phyloP scores from a whole-genome alignment of 92 coral and sea anemone species.

The Epizoanthus ramosus region DNA sequence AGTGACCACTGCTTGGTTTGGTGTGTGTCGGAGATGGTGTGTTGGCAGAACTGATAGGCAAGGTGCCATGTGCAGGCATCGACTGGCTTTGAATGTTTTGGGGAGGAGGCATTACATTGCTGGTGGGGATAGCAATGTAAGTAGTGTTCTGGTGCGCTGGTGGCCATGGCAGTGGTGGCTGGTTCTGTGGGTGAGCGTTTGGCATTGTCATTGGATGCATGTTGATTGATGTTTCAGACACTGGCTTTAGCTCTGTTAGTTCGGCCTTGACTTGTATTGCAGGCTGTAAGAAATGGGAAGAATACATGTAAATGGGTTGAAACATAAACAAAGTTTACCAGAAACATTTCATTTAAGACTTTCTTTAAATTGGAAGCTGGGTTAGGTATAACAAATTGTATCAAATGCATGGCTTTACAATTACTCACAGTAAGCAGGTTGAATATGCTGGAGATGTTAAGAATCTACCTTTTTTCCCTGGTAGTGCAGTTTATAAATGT shows the following conservation, averaged over 20 bases:
- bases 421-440: too few species aligned
- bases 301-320: background rate
- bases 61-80: conserved; percentile 23
- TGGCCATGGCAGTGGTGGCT: conserved; percentile 58
- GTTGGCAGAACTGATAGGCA: conserved; percentile 33
- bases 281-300: conserved; percentile 42
- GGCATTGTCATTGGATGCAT: conserved; percentile 84
- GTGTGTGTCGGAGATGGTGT: conserved; percentile 37
- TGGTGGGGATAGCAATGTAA: conserved; percentile 86
- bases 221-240: conserved; percentile 74
- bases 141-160: conserved; percentile 74
- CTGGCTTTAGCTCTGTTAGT: conserved; percentile 91
- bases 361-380: background rate
- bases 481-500: too few species aligned
- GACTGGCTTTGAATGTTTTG: conserved; percentile 46
- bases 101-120: conserved; percentile 56
- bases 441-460: too few species aligned
- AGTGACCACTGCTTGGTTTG: conserved; percentile 35
- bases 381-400: too few species aligned
- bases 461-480: too few species aligned
- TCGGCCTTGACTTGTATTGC: conserved; percentile 83
- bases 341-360: background rate
- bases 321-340: background rate
- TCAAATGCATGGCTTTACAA: too few species aligned
- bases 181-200: conserved; percentile 71